Conservation (phyloP, 2,888 invertebrate species). For the Phalangium opilio region DNA sequence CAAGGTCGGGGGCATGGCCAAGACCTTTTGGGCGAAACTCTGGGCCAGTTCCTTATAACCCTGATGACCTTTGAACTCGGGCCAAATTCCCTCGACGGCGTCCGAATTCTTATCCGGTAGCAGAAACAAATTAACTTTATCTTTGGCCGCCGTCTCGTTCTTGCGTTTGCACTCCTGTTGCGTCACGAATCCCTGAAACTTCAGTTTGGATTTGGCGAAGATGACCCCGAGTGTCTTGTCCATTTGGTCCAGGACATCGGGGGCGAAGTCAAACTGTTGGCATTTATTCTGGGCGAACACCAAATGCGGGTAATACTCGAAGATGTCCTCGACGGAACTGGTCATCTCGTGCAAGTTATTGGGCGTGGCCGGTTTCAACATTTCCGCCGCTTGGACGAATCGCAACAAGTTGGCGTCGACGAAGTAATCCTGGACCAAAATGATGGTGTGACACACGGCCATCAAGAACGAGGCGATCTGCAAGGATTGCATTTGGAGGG, state of each 20-base stretch:
- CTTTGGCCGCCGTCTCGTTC: background rate
- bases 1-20: slow-evolving; percentile 50
- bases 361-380: slow-evolving; percentile 63
- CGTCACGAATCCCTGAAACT: slow-evolving; percentile 24
- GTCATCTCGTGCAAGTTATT: slow-evolving; percentile 40
- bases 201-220: slow-evolving; percentile 29
- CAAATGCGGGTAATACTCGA: slow-evolving; percentile 66
- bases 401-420: slow-evolving; percentile 58
- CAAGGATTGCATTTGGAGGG: slow-evolving; percentile 47
- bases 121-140: slow-evolving; percentile 16
- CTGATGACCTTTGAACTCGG: slow-evolving; percentile 28
- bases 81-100: slow-evolving; percentile 11
- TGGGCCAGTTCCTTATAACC: slow-evolving; percentile 46
- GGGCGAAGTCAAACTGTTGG: slow-evolving; percentile 46
- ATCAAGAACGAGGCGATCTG: slow-evolving; percentile 68
- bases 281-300: slow-evolving; percentile 69
- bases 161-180: background rate
- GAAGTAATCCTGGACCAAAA: slow-evolving; percentile 79
- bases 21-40: slow-evolving; percentile 50
- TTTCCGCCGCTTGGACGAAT: slow-evolving; percentile 66
- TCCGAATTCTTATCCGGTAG: slow-evolving; percentile 14
- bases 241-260: slow-evolving; percentile 26
- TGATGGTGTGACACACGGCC: slow-evolving; percentile 74
- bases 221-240: slow-evolving; percentile 24
- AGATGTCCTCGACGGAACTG: slow-evolving; percentile 37